These are phyloP conservation scores for Brienomyrus longianalis DNA, from an alignment of 2,113 vertebrate species.

Conservation along the genomic window DNA sequence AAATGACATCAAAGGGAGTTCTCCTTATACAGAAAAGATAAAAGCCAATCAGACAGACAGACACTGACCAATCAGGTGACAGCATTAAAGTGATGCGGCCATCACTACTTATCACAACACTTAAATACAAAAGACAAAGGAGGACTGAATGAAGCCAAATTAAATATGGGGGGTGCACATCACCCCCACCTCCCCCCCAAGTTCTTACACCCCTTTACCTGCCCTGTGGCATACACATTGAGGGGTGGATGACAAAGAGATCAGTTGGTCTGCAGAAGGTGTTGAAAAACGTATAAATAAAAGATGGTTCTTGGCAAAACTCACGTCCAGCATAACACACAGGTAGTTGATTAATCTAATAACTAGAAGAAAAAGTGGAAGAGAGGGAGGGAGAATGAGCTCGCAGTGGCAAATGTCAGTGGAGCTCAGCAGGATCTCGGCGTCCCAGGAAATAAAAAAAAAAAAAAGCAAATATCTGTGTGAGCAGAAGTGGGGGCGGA, in stretches of 20 bases:
- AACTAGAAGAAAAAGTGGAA: slow-evolving; percentile 12
- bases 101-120: background rate
- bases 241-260: background rate
- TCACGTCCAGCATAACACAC: background rate
- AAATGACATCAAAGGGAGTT: background rate
- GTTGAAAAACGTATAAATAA: background rate
- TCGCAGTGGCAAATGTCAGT: slow-evolving; percentile 42
- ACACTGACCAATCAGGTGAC: background rate
- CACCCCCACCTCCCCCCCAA: background rate
- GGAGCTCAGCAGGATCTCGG: slow-evolving; percentile 33
- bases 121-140: background rate
- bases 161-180: background rate
- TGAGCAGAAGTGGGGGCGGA: slow-evolving; percentile 57
- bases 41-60: background rate
- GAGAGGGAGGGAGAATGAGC: slow-evolving; percentile 26
- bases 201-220: background rate
- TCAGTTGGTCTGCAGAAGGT: background rate
- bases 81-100: background rate
- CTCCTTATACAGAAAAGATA: background rate
- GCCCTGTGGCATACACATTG: background rate
- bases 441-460: slow-evolving; percentile 22
- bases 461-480: slow-evolving; percentile 49
- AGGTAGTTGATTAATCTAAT: slow-evolving; percentile 17
- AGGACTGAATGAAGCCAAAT: background rate
- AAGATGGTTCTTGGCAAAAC: background rate